A percentile compares a stretch with the other conserved stretches of the same genome.
Conservation (phyloP, 2,888 invertebrate species). For the Junonia oenone region DNA sequence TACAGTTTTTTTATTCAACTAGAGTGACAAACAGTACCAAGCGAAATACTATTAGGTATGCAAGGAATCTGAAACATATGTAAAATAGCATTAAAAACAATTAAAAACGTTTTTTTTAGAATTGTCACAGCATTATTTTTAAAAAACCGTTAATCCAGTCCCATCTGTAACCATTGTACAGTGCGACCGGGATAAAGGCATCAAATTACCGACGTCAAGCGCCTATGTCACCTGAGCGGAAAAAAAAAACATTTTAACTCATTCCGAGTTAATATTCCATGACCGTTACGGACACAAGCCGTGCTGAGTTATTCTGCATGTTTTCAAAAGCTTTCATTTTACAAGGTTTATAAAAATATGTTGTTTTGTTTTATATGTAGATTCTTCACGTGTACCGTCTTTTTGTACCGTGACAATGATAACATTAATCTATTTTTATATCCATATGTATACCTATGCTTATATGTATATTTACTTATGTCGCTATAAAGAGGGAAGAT, state of each 20-base stretch:
- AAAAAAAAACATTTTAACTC: constrained; percentile 3
- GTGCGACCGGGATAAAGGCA: constrained; percentile 67
- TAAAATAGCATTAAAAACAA: too few species aligned
- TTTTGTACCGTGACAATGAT: background rate
- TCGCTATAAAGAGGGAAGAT: too few species aligned
- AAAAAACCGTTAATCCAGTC: constrained; percentile 8
- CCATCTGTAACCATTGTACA: constrained; percentile 51
- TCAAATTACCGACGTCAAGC: constrained; percentile 4
- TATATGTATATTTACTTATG: too few species aligned
- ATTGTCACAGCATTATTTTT: too few species aligned
- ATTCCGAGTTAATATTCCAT: constrained; percentile 4
- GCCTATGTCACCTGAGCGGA: constrained; percentile 5
- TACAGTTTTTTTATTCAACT: too few species aligned
- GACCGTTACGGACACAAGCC: background rate
- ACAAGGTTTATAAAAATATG: background rate
- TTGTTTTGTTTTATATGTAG: background rate
- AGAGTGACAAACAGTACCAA: too few species aligned
- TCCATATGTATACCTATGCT: background rate
- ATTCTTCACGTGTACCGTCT: background rate
- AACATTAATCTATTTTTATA: too few species aligned
- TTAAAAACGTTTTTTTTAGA: too few species aligned
- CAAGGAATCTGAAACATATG: too few species aligned
- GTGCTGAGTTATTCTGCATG: background rate
- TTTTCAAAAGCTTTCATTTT: constrained; percentile 1
- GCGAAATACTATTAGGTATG: too few species aligned